A percentile compares a stretch with the other conserved stretches of the same genome.
Conservation (phyloP, 2,113 vertebrate genomes). For the Plectropomus leopardus region DNA sequence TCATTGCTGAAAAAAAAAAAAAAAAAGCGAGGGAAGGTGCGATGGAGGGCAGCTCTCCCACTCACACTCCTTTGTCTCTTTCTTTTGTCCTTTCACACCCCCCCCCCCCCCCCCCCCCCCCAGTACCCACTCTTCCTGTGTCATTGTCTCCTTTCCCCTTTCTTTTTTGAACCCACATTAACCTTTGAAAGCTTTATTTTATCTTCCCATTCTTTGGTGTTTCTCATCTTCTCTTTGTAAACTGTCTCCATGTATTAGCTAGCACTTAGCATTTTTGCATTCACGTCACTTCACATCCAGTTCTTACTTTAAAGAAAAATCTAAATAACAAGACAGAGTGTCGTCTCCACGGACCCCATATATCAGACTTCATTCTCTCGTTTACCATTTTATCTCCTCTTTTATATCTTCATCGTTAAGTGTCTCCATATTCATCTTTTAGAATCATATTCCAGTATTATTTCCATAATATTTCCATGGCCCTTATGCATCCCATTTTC, state of each 20-base stretch:
- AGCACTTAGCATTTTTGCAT: constrained; percentile 60
- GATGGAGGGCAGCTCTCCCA: constrained; percentile 2
- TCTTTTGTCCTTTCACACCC: constrained; percentile 34
- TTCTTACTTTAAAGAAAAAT: constrained; percentile 63
- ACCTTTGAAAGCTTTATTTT: constrained; percentile 71
- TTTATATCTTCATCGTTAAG: constrained; percentile 52
- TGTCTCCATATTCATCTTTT: constrained; percentile 55
- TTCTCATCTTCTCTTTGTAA: constrained; percentile 61
- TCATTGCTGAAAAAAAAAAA: constrained; percentile 38
- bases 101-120: background rate
- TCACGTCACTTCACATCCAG: constrained; percentile 48
- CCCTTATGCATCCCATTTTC: constrained; percentile 20
- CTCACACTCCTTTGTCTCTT: constrained; percentile 9
- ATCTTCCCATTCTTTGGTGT: constrained; percentile 55
- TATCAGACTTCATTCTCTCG: constrained; percentile 53
- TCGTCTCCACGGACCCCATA: constrained; percentile 54
- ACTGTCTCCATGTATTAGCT: constrained; percentile 66
- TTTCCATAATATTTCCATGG: constrained; percentile 55
- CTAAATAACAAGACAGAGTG: constrained; percentile 48
- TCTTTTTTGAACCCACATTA: constrained; percentile 60
- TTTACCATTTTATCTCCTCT: constrained; percentile 43
- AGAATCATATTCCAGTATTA: constrained; percentile 42
- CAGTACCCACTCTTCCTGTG: constrained; percentile 34
- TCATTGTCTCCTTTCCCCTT: constrained; percentile 35
- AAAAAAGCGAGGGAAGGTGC: background rate